phyloP scores from a whole-genome alignment of 2,888 invertebrate species.

The Ichneumoninae sp. region DNA sequence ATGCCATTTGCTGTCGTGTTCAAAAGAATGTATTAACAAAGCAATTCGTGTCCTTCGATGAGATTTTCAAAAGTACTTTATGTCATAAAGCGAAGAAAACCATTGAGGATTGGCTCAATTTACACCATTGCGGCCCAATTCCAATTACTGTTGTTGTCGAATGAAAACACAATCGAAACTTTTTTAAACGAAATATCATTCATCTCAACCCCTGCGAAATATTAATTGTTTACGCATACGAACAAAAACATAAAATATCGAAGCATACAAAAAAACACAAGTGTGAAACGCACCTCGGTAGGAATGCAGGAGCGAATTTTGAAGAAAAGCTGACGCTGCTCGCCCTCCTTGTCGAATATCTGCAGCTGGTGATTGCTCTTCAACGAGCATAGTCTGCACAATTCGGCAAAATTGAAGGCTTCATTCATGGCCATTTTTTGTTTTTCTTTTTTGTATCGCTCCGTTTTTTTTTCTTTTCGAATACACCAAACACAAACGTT shows the following conservation, averaged over 20 bases:
- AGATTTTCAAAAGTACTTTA: background rate
- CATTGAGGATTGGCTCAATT: background rate
- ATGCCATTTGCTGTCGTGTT: background rate
- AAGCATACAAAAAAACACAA: slow-evolving; percentile 23
- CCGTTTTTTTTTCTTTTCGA: slow-evolving; percentile 65
- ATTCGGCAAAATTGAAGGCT: slow-evolving; percentile 89
- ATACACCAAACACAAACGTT: slow-evolving; percentile 64
- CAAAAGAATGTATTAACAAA: background rate
- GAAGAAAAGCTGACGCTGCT: slow-evolving; percentile 89
- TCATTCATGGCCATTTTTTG: slow-evolving; percentile 86
- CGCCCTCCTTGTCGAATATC: slow-evolving; percentile 90
- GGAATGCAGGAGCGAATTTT: slow-evolving; percentile 90
- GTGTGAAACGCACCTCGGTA: slow-evolving; percentile 87
- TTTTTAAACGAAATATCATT: background rate
- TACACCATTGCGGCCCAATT: background rate
- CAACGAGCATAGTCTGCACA: slow-evolving; percentile 89
- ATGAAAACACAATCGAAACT: background rate
- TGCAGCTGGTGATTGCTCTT: slow-evolving; percentile 89
- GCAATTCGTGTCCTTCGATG: background rate
- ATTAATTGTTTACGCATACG: background rate
- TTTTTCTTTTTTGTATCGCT: background rate
- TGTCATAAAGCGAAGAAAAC: slow-evolving; percentile 7
- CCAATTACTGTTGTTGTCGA: background rate
- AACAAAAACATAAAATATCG: slow-evolving; percentile 19
- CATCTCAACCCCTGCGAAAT: background rate